A percentile compares a stretch with the other conserved stretches of the same genome.
phyloP scores from a whole-genome alignment of 2,797 vertebrate genomes.

The Chaetodon trifasciatus region DNA sequence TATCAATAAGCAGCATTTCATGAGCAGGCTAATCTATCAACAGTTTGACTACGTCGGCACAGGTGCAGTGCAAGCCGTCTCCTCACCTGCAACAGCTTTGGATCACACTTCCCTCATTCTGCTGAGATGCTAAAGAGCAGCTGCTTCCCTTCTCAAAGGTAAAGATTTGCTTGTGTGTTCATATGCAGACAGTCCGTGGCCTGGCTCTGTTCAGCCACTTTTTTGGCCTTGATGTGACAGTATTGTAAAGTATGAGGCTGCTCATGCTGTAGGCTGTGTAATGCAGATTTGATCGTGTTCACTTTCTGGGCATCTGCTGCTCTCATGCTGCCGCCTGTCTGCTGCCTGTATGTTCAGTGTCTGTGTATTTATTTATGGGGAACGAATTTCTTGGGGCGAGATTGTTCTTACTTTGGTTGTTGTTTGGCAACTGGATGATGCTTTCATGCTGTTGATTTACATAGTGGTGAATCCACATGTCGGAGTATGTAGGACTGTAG shows the following conservation, averaged over 20 bases:
- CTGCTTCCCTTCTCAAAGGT: neutral
- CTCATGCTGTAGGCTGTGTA: neutral
- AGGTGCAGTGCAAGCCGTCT: neutral
- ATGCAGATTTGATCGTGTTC: neutral
- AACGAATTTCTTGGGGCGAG: neutral
- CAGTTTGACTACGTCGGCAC: neutral
- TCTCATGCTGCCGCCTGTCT: neutral
- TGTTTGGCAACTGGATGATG: neutral
- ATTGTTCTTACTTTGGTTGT: neutral
- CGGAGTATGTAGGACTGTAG: neutral
- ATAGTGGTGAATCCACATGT: neutral
- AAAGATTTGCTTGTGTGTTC: neutral
- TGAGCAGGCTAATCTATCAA: too few relatives aligned
- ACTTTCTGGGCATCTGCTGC: neutral
- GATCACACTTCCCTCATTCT: neutral
- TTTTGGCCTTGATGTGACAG: neutral
- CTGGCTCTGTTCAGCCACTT: neutral
- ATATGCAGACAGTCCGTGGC: neutral
- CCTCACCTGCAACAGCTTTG: neutral
- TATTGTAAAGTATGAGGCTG: neutral
- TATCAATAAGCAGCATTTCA: neutral
- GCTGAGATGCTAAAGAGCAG: neutral
- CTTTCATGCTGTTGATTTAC: neutral
- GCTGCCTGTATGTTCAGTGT: neutral
- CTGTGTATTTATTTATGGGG: neutral